Conservation (phyloP, 1,140 invertebrate species). For the Pseudomyrmex pallidus region DNA sequence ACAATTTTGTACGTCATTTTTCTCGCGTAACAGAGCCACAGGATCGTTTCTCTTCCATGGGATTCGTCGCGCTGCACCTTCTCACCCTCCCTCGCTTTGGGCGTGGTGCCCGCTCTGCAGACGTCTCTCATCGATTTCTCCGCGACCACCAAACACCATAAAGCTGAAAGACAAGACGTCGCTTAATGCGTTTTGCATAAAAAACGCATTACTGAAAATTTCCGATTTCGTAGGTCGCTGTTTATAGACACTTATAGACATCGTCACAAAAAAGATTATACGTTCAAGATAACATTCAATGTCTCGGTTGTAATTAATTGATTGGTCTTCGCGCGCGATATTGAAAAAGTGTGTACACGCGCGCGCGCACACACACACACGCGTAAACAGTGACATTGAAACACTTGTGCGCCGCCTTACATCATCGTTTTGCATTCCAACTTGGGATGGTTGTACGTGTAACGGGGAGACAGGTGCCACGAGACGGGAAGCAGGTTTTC, state of each 20-base stretch:
- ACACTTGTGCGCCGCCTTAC: conserved; percentile 16
- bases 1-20: conserved; percentile 52
- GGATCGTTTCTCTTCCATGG: conserved; percentile 65
- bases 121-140: conserved; percentile 78
- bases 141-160: conserved; percentile 71
- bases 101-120: conserved; percentile 74
- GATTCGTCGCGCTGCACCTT: conserved; percentile 71
- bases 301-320: too few species aligned
- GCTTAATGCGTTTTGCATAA: neutral
- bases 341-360: too few species aligned
- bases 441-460: conserved; percentile 51
- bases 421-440: conserved; percentile 48
- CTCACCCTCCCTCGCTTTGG: conserved; percentile 70
- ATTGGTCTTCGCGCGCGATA: too few species aligned
- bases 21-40: conserved; percentile 53
- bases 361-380: too few species aligned
- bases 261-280: too few species aligned
- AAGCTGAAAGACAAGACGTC: conserved; percentile 16
- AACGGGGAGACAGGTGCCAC: conserved; percentile 77
- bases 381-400: neutral
- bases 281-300: too few species aligned
- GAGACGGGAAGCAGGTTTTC: conserved; percentile 73
- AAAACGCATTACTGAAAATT: neutral
- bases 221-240: neutral
- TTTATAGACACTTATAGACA: neutral